phyloP scores from a whole-genome alignment of 2,113 vertebrate genomes.

The Cnemophilus loriae region DNA sequence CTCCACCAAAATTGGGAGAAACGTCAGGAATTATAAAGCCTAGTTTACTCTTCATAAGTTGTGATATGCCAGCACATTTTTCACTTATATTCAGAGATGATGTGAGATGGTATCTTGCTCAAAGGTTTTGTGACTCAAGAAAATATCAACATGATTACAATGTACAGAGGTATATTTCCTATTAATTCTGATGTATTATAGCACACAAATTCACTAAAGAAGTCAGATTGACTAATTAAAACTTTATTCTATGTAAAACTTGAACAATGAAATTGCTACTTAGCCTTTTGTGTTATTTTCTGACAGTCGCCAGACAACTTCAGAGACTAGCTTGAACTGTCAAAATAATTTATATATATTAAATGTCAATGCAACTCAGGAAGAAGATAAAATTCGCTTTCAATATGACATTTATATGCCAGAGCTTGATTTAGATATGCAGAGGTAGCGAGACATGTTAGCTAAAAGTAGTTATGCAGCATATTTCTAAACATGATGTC shows the following conservation, averaged over 20 bases:
- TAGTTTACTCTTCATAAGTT: neutral
- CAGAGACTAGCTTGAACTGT: conserved; percentile 58
- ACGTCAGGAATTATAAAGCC: neutral
- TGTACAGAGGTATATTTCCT: neutral
- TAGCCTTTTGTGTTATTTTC: conserved; percentile 59
- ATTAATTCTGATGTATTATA: conserved; percentile 16
- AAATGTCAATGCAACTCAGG: conserved; percentile 64
- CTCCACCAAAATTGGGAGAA: neutral
- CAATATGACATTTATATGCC: conserved; percentile 68
- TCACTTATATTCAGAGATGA: neutral
- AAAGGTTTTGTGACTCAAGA: neutral
- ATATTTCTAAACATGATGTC: conserved; percentile 73
- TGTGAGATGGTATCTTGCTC: neutral
- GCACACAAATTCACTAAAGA: neutral
- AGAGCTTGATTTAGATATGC: conserved; percentile 69
- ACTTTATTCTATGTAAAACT: conserved; percentile 55
- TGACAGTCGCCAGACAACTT: conserved; percentile 58
- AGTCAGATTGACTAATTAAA: conserved; percentile 54
- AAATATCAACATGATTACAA: conserved; percentile 1
- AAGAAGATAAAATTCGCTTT: conserved; percentile 70
- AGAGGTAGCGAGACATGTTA: conserved; percentile 61
- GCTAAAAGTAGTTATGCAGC: conserved; percentile 55
- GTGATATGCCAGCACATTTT: neutral
- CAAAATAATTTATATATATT: conserved; percentile 70
- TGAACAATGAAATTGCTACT: conserved; percentile 24